Percentiles rank a stretch among this genome's conserved stretches.
phyloP scores from a whole-genome alignment of 2,113 vertebrate genomes.

The Gasterosteus nipponicus region DNA sequence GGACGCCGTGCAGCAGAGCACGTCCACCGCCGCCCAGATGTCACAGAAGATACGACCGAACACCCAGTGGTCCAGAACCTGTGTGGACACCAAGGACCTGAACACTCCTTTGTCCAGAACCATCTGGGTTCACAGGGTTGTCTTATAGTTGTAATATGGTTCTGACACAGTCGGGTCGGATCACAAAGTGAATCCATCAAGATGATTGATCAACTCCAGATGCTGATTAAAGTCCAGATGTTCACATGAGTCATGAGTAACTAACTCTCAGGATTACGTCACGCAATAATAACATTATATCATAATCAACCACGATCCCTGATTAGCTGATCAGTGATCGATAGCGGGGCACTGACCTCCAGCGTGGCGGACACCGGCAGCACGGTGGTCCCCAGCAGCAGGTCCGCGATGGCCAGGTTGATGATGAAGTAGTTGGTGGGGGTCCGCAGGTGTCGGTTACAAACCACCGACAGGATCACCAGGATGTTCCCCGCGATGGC shows the following conservation, averaged over 20 bases:
- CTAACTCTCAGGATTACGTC: too few relatives aligned
- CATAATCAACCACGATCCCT: too few relatives aligned
- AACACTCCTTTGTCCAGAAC: not conserved
- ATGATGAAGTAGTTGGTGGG: conserved; percentile 76
- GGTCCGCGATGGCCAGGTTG: conserved; percentile 72
- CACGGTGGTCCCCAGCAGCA: conserved; percentile 71
- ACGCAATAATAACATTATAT: too few relatives aligned
- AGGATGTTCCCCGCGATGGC: conserved; percentile 74
- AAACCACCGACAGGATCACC: conserved; percentile 74
- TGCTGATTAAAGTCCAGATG: too few relatives aligned
- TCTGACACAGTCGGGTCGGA: too few relatives aligned
- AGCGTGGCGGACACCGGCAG: conserved; percentile 73
- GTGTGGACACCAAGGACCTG: not conserved
- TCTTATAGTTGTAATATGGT: too few relatives aligned
- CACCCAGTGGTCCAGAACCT: conserved; percentile 72
- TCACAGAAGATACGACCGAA: conserved; percentile 73
- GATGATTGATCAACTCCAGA: too few relatives aligned
- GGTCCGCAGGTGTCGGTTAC: conserved; percentile 70
- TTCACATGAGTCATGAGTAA: too few relatives aligned
- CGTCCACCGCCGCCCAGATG: conserved; percentile 74
- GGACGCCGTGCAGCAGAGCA: conserved; percentile 74
- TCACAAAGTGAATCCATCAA: too few relatives aligned
- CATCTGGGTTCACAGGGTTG: not conserved
- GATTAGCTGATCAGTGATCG: not conserved
- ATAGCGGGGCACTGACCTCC: conserved; percentile 53